A percentile compares a stretch with the other conserved stretches of the same genome.
These are phyloP conservation scores for Aythya baeri DNA, from an alignment of 2,113 vertebrate species.

Conservation along the genomic window DNA sequence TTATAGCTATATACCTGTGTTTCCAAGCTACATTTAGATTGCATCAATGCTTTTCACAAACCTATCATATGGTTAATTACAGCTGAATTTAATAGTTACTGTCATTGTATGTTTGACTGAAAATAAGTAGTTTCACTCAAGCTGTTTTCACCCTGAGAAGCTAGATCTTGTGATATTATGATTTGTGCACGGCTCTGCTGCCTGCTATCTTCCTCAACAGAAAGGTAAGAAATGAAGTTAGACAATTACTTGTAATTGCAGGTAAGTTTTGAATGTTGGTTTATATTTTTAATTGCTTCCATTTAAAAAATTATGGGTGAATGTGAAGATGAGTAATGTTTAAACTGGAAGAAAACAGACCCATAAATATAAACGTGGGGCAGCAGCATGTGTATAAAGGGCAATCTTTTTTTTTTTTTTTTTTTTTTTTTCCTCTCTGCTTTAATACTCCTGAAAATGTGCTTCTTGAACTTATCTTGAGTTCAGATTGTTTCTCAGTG, in stretches of 20 bases:
- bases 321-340: neutral
- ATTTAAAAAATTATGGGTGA: neutral
- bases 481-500: neutral
- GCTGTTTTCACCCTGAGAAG: neutral
- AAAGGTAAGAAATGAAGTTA: neutral
- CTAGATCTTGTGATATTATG: neutral
- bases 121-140: neutral
- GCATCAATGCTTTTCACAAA: neutral
- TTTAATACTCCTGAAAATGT: neutral
- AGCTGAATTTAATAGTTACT: neutral
- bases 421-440: neutral
- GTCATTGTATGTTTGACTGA: neutral
- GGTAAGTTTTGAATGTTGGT: neutral
- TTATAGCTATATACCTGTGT: neutral
- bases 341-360: neutral
- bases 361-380: neutral
- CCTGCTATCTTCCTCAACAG: neutral
- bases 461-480: neutral
- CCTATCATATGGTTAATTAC: neutral
- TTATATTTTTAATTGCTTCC: neutral
- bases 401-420: neutral
- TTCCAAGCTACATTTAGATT: neutral
- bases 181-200: neutral
- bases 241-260: neutral
- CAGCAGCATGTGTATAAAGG: neutral